phyloP scores from a whole-genome alignment of 2,797 vertebrate genomes.

The Gouania willdenowi region DNA sequence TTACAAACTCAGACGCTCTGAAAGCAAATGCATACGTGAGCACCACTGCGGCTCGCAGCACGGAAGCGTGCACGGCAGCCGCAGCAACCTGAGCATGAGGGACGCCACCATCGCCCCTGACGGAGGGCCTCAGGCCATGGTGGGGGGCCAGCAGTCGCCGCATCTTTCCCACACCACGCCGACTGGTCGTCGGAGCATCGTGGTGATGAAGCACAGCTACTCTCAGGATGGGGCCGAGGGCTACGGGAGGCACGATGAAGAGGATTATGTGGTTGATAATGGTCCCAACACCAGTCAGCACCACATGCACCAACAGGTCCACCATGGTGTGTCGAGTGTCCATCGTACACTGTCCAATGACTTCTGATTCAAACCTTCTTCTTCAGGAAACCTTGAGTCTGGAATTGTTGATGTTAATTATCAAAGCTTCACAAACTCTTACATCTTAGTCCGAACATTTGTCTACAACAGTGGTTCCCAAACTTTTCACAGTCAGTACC shows the following conservation, averaged over 20 bases:
- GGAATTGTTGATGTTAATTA: background rate
- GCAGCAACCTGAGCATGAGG: constrained; percentile 70
- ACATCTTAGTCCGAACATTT: too few relatives aligned
- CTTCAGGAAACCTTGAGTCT: background rate
- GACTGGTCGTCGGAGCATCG: constrained; percentile 81
- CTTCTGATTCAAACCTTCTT: constrained; percentile 80
- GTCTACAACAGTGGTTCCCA: too few relatives aligned
- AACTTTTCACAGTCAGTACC: too few relatives aligned
- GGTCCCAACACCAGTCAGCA: constrained; percentile 82
- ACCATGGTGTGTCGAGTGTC: constrained; percentile 72
- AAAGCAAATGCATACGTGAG: constrained; percentile 92
- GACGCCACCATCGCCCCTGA: constrained; percentile 74
- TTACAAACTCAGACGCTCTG: constrained; percentile 86
- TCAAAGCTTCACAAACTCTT: too few relatives aligned
- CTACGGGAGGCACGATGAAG: constrained; percentile 81
- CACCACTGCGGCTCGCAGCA: constrained; percentile 94
- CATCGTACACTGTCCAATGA: constrained; percentile 88
- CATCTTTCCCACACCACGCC: constrained; percentile 77
- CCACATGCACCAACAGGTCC: constrained; percentile 38
- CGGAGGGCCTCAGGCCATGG: constrained; percentile 15
- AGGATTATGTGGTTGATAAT: constrained; percentile 79
- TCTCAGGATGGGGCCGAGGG: constrained; percentile 86
- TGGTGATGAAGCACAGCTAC: constrained; percentile 95
- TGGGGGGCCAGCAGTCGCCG: constrained; percentile 73
- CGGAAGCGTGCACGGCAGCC: constrained; percentile 73